phyloP scores from a whole-genome alignment of 2,113 vertebrate species.

The Psittacus erithacus region DNA sequence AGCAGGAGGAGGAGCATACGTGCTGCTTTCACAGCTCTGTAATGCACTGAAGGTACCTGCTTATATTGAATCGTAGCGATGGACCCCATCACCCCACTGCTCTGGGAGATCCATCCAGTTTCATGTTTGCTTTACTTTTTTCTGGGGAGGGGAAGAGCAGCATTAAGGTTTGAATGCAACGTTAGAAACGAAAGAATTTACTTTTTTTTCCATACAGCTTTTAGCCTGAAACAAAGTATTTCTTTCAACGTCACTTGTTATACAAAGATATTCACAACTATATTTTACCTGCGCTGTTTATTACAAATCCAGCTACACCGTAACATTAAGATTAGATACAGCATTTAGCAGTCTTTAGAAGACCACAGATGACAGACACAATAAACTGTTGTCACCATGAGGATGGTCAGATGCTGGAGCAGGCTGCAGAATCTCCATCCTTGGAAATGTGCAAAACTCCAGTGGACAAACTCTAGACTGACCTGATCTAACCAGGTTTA shows the following conservation, averaged over 20 bases:
- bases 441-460: neutral
- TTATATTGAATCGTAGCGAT: fast-evolving
- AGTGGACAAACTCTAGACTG: neutral
- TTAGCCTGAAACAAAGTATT: neutral
- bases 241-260: neutral
- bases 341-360: neutral
- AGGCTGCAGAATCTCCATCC: neutral
- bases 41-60: neutral
- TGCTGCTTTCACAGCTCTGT: neutral
- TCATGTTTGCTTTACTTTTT: neutral
- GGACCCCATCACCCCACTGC: neutral
- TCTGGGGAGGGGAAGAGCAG: fast-evolving
- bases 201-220: neutral
- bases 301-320: neutral
- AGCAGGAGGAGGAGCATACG: neutral
- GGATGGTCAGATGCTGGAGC: neutral
- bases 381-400: neutral
- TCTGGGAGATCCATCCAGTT: neutral
- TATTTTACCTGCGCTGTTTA: neutral
- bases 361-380: neutral
- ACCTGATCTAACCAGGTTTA: neutral
- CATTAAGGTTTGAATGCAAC: neutral
- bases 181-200: neutral
- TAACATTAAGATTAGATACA: neutral
- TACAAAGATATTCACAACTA: neutral